These are phyloP conservation scores for Eubucco bourcierii DNA, from an alignment of 2,113 vertebrate species.

Conservation along the genomic window DNA sequence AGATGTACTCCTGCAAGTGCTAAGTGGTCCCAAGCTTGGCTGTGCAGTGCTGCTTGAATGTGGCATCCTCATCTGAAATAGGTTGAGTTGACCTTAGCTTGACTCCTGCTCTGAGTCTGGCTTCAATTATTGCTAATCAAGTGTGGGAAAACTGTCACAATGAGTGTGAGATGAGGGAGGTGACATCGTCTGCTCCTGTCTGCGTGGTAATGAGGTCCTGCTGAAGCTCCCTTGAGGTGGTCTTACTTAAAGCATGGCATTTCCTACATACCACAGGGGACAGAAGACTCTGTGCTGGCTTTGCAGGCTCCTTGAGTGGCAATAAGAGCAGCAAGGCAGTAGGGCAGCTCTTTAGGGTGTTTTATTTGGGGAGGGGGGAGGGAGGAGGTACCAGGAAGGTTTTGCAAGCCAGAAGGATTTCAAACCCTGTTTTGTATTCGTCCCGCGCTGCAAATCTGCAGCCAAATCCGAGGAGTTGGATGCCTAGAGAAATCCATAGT, in stretches of 20 bases:
- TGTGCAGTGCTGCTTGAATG: neutral
- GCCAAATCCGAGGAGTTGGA: constrained; percentile 47
- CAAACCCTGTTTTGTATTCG: constrained; percentile 40
- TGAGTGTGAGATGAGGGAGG: neutral
- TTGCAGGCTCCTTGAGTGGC: neutral
- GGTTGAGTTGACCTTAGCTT: neutral
- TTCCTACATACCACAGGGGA: rapidly evolving
- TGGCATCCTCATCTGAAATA: neutral
- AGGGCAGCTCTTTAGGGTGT: neutral
- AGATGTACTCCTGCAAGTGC: neutral
- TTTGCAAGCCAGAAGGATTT: neutral
- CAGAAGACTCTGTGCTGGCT: neutral
- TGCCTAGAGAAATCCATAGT: constrained; percentile 58
- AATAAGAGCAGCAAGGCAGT: neutral
- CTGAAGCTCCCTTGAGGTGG: neutral
- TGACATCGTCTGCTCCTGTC: rapidly evolving
- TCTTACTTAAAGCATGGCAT: rapidly evolving
- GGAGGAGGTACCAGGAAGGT: neutral
- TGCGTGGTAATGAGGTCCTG: neutral
- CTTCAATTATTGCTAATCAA: neutral
- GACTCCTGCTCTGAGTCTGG: neutral
- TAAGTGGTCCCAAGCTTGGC: neutral
- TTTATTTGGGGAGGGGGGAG: neutral
- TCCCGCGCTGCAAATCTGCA: constrained; percentile 47
- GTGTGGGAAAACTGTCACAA: neutral